Evolutionary conservation across 2,113 vertebrate species (phyloP).

Genomic region (Taurulus bubalis): DNA sequence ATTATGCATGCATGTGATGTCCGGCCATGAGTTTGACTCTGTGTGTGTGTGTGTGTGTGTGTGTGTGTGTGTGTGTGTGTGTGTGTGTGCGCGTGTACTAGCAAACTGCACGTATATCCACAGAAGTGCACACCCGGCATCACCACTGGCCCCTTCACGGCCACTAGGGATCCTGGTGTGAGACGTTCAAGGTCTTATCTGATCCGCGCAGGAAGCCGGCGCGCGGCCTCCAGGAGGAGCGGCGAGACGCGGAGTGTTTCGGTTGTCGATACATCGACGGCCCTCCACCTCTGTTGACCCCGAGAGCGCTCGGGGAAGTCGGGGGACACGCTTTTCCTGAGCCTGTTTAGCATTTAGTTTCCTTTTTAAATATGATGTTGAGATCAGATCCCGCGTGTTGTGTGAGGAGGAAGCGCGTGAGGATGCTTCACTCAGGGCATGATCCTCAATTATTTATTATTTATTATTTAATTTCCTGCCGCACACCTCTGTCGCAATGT

Average conservation of each 20-base stretch:
- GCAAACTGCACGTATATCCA: slow-evolving; percentile 10
- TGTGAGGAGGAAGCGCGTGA: no score
- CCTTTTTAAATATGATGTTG: not conserved
- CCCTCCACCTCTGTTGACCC: slow-evolving; percentile 30
- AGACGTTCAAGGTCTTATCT: slow-evolving; percentile 33
- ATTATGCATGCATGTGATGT: slow-evolving; percentile 72
- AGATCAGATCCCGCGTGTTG: not conserved
- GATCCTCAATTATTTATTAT: not conserved
- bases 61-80: slow-evolving; percentile 22
- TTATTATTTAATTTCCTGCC: not conserved
- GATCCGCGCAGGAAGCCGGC: slow-evolving; percentile 26
- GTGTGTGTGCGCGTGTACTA: not conserved
- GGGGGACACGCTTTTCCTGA: no score
- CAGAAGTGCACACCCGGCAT: not conserved
- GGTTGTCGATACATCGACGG: slow-evolving; percentile 30
- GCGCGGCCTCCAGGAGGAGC: slow-evolving; percentile 20
- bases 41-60: slow-evolving; percentile 22
- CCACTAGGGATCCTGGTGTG: not conserved
- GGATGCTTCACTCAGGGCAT: not conserved
- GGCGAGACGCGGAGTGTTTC: slow-evolving; percentile 38
- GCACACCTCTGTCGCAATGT: not conserved
- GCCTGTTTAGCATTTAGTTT: not conserved
- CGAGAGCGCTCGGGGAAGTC: slow-evolving; percentile 22
- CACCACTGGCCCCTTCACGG: not conserved
- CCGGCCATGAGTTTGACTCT: slow-evolving; percentile 19